Base-by-base conservation (phyloP, 1,140 invertebrate genomes). In the Drosophila tristis region DNA sequence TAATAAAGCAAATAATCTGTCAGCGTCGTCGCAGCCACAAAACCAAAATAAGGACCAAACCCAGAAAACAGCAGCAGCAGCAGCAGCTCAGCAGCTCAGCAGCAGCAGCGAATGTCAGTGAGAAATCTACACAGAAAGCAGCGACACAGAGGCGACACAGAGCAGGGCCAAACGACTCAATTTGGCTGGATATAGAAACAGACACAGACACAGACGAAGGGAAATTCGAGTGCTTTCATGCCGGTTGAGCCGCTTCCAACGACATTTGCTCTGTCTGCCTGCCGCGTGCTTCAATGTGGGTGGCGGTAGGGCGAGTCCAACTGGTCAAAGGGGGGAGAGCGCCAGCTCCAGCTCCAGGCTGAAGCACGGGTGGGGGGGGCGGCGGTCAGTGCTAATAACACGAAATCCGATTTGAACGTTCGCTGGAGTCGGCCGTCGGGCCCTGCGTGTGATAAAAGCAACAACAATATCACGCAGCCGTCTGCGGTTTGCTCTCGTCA, bases 1-100 rank as follows among this genome's bases (percentile, higher is more conserved):
- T 89, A 89, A 89, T 89, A 89, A 89, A 89, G 85, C 85, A 80
- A 90, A 89, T 89, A 89, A 89, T 89, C 84, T 89, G 84, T 89
- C 84, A 90, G 85, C 76, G 84, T 89, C 76, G 84, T 89, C 79
- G 79, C 84, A 89, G 85, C 20, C 20, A 20, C 20, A 20, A 20
- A 20, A 20, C 20, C 20, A 20, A 20, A 20, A 20, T 5, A 43
- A 25, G 13, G 16, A 11, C 39, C 45, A 23, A 23, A 62, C 50
- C 26, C 49, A 53, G 31, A 31, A 42, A 31, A n/a, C 35, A 20
- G 20, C 20, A 20, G 20, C 20, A 20, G 20, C 20, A 20, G 20
- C 20, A 20, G 20, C 20, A 20, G 20, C 20, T 1, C 20, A 44
- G 53, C 47, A 44, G 53, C 47, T n/a, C 20, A 20, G 20, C 20